Conservation (phyloP, 1,140 invertebrate species). For the Zaprionus taronus region DNA sequence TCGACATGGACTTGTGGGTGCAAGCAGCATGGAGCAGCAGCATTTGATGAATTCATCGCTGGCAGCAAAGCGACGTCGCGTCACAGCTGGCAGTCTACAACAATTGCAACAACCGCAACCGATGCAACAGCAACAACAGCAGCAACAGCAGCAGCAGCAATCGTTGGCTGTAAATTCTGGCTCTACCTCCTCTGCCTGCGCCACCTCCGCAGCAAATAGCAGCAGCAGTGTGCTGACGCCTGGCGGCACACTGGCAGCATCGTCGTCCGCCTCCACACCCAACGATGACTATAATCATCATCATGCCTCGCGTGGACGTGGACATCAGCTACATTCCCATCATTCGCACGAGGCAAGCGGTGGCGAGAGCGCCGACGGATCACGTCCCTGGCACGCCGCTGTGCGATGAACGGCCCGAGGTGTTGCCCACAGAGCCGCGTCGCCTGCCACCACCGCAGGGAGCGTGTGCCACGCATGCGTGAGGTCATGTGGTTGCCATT, state of each 20-base stretch:
- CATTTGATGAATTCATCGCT: constrained; percentile 65
- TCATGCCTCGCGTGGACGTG: constrained; percentile 76
- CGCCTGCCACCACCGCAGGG: constrained; percentile 88
- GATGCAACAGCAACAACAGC: constrained; percentile 28
- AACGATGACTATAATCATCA: constrained; percentile 77
- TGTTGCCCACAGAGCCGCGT: constrained; percentile 89
- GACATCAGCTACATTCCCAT: constrained; percentile 84
- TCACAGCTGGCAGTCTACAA: constrained; percentile 21
- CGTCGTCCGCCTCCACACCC: constrained; percentile 19
- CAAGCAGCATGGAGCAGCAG: constrained; percentile 65
- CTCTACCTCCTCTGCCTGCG: constrained; percentile 5
- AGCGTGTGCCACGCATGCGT: constrained; percentile 87
- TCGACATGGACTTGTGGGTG: constrained; percentile 66
- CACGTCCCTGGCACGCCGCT: constrained; percentile 92
- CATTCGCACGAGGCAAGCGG: constrained; percentile 84
- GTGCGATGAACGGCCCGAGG: constrained; percentile 92
- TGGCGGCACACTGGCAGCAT: constrained; percentile 17
- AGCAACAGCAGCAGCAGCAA: constrained; percentile 26
- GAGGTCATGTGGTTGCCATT: constrained; percentile 92
- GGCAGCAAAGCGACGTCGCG: constrained; percentile 69
- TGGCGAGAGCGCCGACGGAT: constrained; percentile 85
- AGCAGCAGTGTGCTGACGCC: constrained; percentile 20
- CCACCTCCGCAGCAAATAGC: constrained; percentile 29
- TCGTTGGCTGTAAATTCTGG: neutral
- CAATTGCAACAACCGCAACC: constrained; percentile 42